These are phyloP conservation scores for Leptobrachium ailaonicum DNA, from an alignment of 2,113 vertebrate genomes.

Conservation along the genomic window DNA sequence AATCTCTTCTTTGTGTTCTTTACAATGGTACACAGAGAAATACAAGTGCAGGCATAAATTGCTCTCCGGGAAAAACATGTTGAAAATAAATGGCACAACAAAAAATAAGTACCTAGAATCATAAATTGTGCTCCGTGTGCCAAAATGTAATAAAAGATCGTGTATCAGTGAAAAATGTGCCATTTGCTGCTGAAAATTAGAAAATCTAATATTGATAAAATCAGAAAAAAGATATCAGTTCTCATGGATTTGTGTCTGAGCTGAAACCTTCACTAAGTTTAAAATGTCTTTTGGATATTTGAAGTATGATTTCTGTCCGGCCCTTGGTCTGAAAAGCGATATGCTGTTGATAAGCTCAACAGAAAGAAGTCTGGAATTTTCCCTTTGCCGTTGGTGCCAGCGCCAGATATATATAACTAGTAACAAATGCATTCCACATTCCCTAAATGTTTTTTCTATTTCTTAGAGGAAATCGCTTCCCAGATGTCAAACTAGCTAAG, in stretches of 20 bases:
- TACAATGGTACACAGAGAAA: slow-evolving; percentile 23
- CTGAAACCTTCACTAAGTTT: slow-evolving; percentile 1
- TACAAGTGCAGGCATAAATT: slow-evolving; percentile 37
- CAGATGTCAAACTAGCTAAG: slow-evolving; percentile 8
- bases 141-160: slow-evolving; percentile 28
- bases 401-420: slow-evolving; percentile 27
- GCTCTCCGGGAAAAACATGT: slow-evolving; percentile 15
- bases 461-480: slow-evolving; percentile 17
- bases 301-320: slow-evolving; percentile 9
- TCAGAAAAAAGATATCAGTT: slow-evolving; percentile 20
- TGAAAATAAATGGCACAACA: slow-evolving; percentile 32
- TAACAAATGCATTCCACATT: slow-evolving; percentile 27
- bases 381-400: slow-evolving; percentile 13
- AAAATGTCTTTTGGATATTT: background rate
- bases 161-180: slow-evolving; percentile 27
- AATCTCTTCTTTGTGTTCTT: slow-evolving; percentile 22
- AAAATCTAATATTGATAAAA: slow-evolving; percentile 39
- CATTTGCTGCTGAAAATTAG: slow-evolving; percentile 30
- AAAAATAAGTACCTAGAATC: slow-evolving; percentile 28
- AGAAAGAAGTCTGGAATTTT: slow-evolving; percentile 23
- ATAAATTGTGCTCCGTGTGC: slow-evolving; percentile 32
- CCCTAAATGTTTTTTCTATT: slow-evolving; percentile 13
- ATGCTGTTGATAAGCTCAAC: background rate
- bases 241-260: slow-evolving; percentile 8
- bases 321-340: slow-evolving; percentile 2